phyloP scores from a whole-genome alignment of 2,113 vertebrate species.

The Poecile atricapillus region DNA sequence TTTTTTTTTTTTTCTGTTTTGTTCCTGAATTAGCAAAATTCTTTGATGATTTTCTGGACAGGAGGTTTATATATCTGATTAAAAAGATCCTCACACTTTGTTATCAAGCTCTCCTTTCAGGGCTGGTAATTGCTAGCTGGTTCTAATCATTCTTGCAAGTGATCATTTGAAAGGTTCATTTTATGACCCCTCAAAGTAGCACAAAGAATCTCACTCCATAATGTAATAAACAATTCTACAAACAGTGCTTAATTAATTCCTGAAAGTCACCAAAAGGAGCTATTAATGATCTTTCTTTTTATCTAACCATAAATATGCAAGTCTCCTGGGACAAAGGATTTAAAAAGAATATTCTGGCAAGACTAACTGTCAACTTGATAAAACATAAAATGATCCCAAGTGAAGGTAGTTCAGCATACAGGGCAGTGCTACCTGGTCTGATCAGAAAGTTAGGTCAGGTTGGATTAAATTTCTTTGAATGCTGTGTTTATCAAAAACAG shows the following conservation, averaged over 20 bases:
- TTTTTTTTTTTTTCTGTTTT: not conserved
- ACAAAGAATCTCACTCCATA: constrained; percentile 56
- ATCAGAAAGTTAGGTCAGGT: constrained; percentile 5
- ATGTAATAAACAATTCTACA: constrained; percentile 68
- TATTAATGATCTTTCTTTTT: constrained; percentile 65
- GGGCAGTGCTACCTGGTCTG: constrained; percentile 18
- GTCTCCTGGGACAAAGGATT: constrained; percentile 43
- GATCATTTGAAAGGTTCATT: constrained; percentile 66
- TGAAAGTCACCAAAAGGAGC: constrained; percentile 44
- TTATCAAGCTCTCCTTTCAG: constrained; percentile 29
- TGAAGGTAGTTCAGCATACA: constrained; percentile 22
- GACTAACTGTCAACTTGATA: constrained; percentile 37
- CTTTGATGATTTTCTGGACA: not conserved
- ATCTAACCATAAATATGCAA: constrained; percentile 44
- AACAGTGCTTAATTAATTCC: constrained; percentile 70
- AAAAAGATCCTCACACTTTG: constrained; percentile 5
- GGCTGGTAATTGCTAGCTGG: constrained; percentile 41
- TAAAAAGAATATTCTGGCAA: constrained; percentile 45
- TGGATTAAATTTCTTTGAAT: not conserved
- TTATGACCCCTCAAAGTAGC: constrained; percentile 67
- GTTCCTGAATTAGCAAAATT: not conserved
- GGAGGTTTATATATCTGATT: not conserved
- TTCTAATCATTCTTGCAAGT: constrained; percentile 61
- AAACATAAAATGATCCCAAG: constrained; percentile 28
- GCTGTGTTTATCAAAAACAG: not conserved